These are phyloP conservation scores for Blastomussa wellsi DNA, from an alignment of 92 coral and sea anemone species.

Conservation along the genomic window DNA sequence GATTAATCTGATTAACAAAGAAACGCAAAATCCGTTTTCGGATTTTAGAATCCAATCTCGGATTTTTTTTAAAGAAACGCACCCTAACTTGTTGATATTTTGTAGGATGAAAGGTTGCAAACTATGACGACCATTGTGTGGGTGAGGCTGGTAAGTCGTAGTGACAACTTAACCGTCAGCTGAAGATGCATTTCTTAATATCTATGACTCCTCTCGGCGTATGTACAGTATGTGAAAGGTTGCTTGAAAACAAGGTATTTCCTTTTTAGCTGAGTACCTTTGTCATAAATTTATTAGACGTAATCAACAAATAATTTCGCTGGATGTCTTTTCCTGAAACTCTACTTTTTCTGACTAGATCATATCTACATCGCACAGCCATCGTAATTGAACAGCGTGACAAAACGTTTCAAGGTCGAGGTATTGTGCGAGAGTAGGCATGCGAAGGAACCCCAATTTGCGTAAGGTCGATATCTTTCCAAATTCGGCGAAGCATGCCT, in stretches of 20 bases:
- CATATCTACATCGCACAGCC: not conserved
- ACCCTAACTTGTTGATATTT: not conserved
- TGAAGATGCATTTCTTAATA: not conserved
- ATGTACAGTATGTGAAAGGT: not conserved
- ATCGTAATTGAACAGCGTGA: not conserved
- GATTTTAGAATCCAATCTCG: no score
- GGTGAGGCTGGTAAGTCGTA: constrained; percentile 79
- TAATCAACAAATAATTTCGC: not conserved
- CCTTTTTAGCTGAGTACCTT: not conserved
- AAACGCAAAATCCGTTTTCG: no score
- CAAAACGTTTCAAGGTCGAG: not conserved
- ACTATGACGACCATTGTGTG: constrained; percentile 87
- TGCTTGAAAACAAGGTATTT: no score
- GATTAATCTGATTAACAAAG: no score
- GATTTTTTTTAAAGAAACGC: no score
- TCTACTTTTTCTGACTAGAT: not conserved
- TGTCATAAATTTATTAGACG: not conserved
- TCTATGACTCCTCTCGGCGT: not conserved
- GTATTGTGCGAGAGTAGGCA: not conserved
- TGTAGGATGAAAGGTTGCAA: constrained; percentile 83
- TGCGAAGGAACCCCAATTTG: not conserved
- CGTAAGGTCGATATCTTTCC: not conserved
- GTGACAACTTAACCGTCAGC: not conserved
- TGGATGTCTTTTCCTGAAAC: not conserved
- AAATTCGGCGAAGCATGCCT: not conserved